Base-by-base conservation (phyloP, 1,140 invertebrate genomes). In the Bursaphelenchus mucronatus region DNA sequence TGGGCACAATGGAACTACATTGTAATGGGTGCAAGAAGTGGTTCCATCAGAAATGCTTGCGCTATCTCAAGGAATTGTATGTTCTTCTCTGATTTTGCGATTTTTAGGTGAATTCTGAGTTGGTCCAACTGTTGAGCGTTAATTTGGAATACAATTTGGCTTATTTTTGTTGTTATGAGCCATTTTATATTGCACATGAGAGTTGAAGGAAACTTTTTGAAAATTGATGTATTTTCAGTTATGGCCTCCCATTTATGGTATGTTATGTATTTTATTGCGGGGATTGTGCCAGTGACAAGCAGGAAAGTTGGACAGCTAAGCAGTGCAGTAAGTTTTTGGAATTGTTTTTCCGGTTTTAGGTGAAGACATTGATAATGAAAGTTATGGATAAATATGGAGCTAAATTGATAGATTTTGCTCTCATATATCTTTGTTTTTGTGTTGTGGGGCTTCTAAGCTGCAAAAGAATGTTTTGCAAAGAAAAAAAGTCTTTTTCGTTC, bases 241-340 rank as follows among this genome's bases (percentile, higher is more conserved):
- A 74, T 41, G 79, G 76, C 11, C 64, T 97, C 41, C 92, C 92
- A 0, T 97, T 97, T 78, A 91, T 95, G 87, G 89, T 90, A 69
- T 95, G 94, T 82, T 97, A 97, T 82, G 85, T 92, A 65, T 97
- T 97, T 82, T 87, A 91, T 63, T 97, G 94, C 82, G 95, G 95
- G 83, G 92, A 90, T 72, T 97, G 94, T 82, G 94, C 90, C 55
- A 87, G 88, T n/a, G 91, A 88, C 54, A 76, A 76, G 11, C 64
- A 76, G 19, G 83, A 85, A 69, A 81, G 71, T 53, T 85, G 84
- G 67, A 77, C 72, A n/a, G 82, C 81, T 58, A 83, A 82, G 66
- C 81, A 80, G 79, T 82, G 83, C 43, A 78, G 75, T 76, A 41
- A 61, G 74, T 68, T 63, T 49, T 45, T 15, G 46, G 17, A 13